Conservation (phyloP, 2,113 vertebrate species). For the Ornithorhynchus anatinus region DNA sequence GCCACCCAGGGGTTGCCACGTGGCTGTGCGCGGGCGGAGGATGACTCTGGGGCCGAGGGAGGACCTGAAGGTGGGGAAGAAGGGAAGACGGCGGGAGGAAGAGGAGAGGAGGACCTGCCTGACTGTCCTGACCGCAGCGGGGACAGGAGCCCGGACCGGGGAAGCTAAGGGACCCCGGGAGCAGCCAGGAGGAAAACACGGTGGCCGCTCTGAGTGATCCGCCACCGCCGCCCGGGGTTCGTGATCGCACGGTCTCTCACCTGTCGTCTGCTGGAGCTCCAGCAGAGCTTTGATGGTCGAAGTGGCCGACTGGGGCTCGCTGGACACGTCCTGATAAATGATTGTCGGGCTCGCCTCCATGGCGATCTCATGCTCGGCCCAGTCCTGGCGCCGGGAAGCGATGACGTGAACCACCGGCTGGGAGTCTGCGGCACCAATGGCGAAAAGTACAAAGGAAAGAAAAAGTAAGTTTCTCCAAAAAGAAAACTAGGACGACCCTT, state of each 20-base stretch:
- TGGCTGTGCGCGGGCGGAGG: too few species aligned
- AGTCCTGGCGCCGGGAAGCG: constrained; percentile 92
- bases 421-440: constrained; percentile 75
- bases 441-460: constrained; percentile 41
- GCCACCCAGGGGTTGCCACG: too few species aligned
- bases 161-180: too few species aligned
- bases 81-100: too few species aligned
- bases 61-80: too few species aligned
- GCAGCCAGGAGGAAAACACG: too few species aligned
- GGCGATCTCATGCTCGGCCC: constrained; percentile 93
- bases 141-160: too few species aligned
- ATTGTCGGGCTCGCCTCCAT: constrained; percentile 92
- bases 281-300: constrained; percentile 97
- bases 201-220: too few species aligned
- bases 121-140: too few species aligned
- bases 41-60: too few species aligned
- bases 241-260: constrained; percentile 74
- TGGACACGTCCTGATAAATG: constrained; percentile 93
- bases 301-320: constrained; percentile 92
- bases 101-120: too few species aligned
- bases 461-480: constrained; percentile 61
- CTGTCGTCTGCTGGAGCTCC: constrained; percentile 95
- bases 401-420: constrained; percentile 92
- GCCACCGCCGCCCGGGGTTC: neutral
- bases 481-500: constrained; percentile 17